Conservation (phyloP, 2,113 vertebrate genomes). For the Mugil cephalus region DNA sequence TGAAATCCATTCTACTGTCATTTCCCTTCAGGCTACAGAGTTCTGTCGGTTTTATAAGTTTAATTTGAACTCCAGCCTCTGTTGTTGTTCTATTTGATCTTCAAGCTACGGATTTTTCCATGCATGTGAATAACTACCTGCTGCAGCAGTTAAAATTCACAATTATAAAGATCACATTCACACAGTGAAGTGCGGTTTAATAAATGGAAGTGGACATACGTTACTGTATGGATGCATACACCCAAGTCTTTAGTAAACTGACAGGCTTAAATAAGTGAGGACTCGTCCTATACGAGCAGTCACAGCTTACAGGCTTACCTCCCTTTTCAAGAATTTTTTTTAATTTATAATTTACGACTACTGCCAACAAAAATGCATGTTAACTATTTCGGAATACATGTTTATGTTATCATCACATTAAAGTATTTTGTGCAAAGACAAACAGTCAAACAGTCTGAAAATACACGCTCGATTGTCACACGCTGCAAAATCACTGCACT, state of each 20-base stretch:
- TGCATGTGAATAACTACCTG: background rate
- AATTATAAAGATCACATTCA: background rate
- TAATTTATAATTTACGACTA: background rate
- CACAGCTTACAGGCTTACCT: background rate
- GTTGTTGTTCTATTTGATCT: background rate
- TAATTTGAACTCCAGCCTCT: background rate
- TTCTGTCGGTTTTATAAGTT: background rate
- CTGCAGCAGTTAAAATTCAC: background rate
- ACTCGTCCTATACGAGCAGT: background rate
- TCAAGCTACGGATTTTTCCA: background rate
- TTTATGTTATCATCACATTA: background rate
- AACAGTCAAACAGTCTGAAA: background rate
- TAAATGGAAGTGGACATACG: background rate
- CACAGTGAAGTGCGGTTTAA: background rate
- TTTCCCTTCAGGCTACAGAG: background rate
- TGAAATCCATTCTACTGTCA: background rate
- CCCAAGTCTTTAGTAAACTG: no score
- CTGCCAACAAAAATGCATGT: background rate
- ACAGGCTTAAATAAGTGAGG: no score
- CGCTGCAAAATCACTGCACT: conserved; percentile 12
- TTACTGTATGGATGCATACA: background rate
- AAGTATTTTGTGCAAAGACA: background rate
- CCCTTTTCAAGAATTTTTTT: background rate
- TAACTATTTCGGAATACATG: background rate
- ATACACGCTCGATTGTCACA: background rate